phyloP scores from a whole-genome alignment of 2,113 vertebrate genomes.

The Candoia aspera region DNA sequence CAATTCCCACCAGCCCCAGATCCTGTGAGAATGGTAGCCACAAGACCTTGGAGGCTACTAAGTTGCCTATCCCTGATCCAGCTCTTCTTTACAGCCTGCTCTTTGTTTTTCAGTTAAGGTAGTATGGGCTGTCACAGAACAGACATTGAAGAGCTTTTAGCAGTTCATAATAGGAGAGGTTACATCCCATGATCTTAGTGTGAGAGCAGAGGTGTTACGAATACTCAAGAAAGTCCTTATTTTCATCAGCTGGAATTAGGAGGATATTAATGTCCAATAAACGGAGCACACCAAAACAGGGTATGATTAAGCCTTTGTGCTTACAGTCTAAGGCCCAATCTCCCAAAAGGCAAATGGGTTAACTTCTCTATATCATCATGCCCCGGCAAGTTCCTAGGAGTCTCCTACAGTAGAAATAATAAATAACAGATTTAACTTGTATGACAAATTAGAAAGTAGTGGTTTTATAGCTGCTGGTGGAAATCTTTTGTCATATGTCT shows the following conservation, averaged over 20 bases:
- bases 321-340: not conserved
- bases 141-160: not conserved
- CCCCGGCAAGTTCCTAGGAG: not conserved
- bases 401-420: conserved; percentile 7
- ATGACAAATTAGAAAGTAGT: not conserved
- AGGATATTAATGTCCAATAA: not conserved
- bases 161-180: not conserved
- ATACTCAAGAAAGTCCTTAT: not conserved
- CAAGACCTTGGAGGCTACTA: too few relatives aligned
- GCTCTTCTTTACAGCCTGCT: too few relatives aligned
- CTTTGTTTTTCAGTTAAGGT: not conserved
- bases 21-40: too few relatives aligned
- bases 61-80: too few relatives aligned
- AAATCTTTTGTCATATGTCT: conserved; percentile 46
- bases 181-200: not conserved
- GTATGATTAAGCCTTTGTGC: not conserved
- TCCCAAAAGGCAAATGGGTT: not conserved
- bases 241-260: not conserved
- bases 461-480: not conserved
- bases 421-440: not conserved
- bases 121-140: too few relatives aligned
- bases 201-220: not conserved
- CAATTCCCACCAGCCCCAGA: too few relatives aligned
- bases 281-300: not conserved
- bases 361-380: not conserved